Evolutionary conservation across 30 jellyfish, hydroid and myxozoan genomes (phyloP).

Genomic region (Pelagia noctiluca): DNA sequence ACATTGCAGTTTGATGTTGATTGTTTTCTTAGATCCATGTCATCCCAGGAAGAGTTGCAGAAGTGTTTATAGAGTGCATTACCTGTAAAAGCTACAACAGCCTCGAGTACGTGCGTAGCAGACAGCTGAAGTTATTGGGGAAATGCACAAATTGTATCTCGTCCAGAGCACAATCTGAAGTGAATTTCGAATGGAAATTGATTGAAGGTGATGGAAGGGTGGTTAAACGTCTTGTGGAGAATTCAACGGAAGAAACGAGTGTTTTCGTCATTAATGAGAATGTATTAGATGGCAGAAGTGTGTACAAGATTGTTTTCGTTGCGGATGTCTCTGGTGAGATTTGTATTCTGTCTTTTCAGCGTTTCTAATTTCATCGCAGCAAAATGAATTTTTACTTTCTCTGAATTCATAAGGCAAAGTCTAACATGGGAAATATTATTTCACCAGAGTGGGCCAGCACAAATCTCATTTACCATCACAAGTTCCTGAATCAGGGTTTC

Average conservation of each 20-base stretch:
- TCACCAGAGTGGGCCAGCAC: too few species aligned
- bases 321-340: conserved; percentile 20
- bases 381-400: too few species aligned
- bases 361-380: too few species aligned
- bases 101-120: conserved; percentile 39
- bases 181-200: background rate
- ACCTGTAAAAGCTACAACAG: conserved; percentile 86
- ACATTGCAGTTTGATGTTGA: background rate
- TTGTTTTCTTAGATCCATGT: conserved; percentile 60
- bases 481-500: too few species aligned
- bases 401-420: too few species aligned
- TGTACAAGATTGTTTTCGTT: conserved; percentile 24
- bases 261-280: conserved; percentile 29
- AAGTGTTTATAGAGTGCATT: conserved; percentile 66
- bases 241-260: conserved; percentile 1
- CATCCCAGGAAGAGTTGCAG: conserved; percentile 61
- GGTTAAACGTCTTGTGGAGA: background rate
- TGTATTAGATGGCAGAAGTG: conserved; percentile 59
- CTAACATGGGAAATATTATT: too few species aligned
- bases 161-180: background rate
- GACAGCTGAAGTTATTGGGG: conserved; percentile 73
- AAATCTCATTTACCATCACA: too few species aligned
- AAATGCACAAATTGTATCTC: conserved; percentile 67
- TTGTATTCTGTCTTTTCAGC: background rate
- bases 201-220: background rate